phyloP scores from a whole-genome alignment of 2,888 invertebrate genomes.

The Hylaea fasciaria region DNA sequence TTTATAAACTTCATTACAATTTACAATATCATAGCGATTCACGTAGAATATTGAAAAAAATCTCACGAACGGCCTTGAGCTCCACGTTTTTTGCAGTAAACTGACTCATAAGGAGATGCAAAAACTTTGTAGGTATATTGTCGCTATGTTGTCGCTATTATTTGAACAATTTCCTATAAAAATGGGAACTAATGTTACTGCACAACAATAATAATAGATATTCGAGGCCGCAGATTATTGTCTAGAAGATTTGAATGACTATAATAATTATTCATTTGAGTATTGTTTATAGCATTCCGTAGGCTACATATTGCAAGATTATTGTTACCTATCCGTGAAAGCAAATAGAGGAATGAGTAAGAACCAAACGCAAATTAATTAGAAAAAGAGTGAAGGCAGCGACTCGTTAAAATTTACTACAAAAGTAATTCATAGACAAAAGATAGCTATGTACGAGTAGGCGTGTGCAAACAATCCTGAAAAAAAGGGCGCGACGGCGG shows the following conservation, averaged over 20 bases:
- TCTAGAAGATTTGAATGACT: background rate
- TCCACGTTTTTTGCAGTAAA: background rate
- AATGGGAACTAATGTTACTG: slow-evolving; percentile 7
- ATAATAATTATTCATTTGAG: no score
- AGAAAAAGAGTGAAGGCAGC: no score
- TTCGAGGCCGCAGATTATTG: background rate
- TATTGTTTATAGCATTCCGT: no score
- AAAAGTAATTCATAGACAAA: no score
- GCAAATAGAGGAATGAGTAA: no score
- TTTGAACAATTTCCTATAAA: slow-evolving; percentile 15
- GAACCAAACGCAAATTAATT: no score
- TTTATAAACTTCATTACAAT: background rate
- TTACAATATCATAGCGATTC: slow-evolving; percentile 4
- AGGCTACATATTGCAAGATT: no score
- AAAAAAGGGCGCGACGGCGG: no score
- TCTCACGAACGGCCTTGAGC: background rate
- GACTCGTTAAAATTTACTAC: no score
- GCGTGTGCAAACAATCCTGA: no score
- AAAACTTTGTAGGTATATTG: background rate
- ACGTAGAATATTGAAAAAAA: background rate
- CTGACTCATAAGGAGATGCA: slow-evolving; percentile 9
- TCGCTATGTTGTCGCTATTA: slow-evolving; percentile 11
- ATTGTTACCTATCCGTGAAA: no score
- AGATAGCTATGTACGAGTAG: no score
- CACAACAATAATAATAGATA: background rate